Evolutionary conservation across 2,797 vertebrate species (phyloP), one percentile per base, ranked within the genome.

Genomic region (Tamandua tetradactyla): DNA sequence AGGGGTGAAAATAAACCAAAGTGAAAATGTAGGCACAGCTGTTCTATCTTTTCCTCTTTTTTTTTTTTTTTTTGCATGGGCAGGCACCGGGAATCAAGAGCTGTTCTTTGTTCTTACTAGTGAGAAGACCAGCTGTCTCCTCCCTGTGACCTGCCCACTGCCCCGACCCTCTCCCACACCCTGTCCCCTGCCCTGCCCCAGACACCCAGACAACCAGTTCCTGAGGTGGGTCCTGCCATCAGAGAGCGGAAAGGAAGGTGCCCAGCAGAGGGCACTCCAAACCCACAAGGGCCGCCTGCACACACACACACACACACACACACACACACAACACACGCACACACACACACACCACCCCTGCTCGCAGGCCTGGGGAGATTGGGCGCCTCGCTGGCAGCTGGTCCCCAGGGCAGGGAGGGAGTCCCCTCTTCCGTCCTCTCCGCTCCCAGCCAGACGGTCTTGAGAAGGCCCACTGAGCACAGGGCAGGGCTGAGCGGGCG

Each of bases 201-300:
- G 18, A n/a, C 9, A 0, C 59, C 12, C 40, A 5, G 32, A 25
- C 25, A 10, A 0, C 5, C 5, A 27, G 4, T 7, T 47, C 14
- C 13, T 0, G 17, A 35, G 15, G 15, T 15, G 1, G 14, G 10
- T 20, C 40, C 4, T 6, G 6, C 22, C 64, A 0, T 25, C 71
- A 9, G 47, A 2, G 3, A 1, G 86, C 86, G 14, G 59, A 35
- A 47, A 13, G 17, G 52, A 20, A 20, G 18, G 5, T 4, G 52
- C 7, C 52, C 52, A 55, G 52, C 52, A 55, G 52, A 96, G 96
- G 96, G 97, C 91, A 62, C 66, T 10, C 75, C 27, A 47, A 76
- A 52, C 68, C 82, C 85, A 23, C 69, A 3, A 4, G 92, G 61
- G n/a, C n/a, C n/a, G n/a, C n/a, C n/a, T n/a, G n/a, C n/a, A n/a